These are phyloP conservation scores for Lacerta bilineata DNA, from an alignment of 2,797 vertebrate species.

Conservation along the genomic window DNA sequence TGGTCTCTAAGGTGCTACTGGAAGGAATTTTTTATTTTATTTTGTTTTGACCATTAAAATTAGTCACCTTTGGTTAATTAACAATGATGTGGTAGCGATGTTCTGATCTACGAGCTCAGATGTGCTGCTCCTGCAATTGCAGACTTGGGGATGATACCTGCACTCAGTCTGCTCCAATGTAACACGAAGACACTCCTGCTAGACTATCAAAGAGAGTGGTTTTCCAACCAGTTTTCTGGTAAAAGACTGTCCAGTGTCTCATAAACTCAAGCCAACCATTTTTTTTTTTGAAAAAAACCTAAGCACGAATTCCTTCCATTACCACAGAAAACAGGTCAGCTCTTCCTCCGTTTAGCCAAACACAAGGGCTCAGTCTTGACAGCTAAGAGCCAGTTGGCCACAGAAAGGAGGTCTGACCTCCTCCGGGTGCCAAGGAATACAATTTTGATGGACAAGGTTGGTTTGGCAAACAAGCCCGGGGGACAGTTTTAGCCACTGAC, in stretches of 20 bases:
- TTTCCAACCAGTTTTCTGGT: conserved; percentile 12
- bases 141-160: not conserved
- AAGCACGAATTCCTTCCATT: conserved; percentile 45
- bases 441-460: conserved; percentile 55
- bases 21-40: too few relatives aligned
- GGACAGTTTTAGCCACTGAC: conserved; percentile 46
- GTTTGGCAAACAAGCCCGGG: conserved; percentile 61
- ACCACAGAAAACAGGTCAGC: conserved; percentile 34
- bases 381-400: conserved; percentile 73
- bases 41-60: too few relatives aligned
- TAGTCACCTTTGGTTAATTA: too few relatives aligned
- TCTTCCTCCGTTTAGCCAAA: conserved; percentile 42
- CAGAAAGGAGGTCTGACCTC: conserved; percentile 52
- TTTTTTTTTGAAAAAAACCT: conserved; percentile 33
- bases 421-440: conserved; percentile 64
- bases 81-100: too few relatives aligned
- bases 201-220: not conserved
- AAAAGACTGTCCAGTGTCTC: not conserved
- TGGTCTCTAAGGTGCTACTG: too few relatives aligned
- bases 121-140: not conserved
- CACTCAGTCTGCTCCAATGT: not conserved
- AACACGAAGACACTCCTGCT: not conserved
- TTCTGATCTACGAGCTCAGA: not conserved
- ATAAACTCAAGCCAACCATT: conserved; percentile 27
- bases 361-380: conserved; percentile 58